A percentile compares a stretch with the other conserved stretches of the same genome.
Evolutionary conservation across 1,140 invertebrate species (phyloP).

Genomic region (Stegodyphus mimosarum): DNA sequence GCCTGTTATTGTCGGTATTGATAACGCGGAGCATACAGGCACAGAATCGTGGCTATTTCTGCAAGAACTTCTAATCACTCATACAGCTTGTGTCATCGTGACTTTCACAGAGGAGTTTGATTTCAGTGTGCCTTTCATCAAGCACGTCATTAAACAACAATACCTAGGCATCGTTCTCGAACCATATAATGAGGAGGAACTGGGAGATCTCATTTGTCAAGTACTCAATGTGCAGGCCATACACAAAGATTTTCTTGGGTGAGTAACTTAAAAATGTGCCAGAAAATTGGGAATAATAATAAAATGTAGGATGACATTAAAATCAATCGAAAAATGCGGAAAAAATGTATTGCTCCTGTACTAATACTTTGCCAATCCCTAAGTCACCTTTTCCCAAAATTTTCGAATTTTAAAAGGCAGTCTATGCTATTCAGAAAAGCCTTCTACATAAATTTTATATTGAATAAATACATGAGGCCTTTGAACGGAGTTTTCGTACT

Average conservation of each 20-base stretch:
- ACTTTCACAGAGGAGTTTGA: neutral
- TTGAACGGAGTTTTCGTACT: no score
- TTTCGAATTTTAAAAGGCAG: no score
- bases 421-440: no score
- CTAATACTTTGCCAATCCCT: no score
- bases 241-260: slow-evolving; percentile 12
- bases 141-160: neutral
- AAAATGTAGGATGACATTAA: no score
- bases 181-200: neutral
- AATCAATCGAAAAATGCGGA: no score
- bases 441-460: no score
- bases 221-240: slow-evolving; percentile 23
- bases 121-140: neutral
- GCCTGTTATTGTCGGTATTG: slow-evolving; percentile 2
- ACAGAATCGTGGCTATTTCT: slow-evolving; percentile 11
- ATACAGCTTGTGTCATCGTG: neutral
- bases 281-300: no score
- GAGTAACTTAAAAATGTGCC: neutral
- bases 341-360: no score
- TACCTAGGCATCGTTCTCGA: neutral
- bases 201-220: neutral
- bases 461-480: no score
- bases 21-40: slow-evolving; percentile 18
- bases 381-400: no score
- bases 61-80: neutral